phyloP scores from a whole-genome alignment of 2,113 vertebrate genomes.

The Gila orcuttii region DNA sequence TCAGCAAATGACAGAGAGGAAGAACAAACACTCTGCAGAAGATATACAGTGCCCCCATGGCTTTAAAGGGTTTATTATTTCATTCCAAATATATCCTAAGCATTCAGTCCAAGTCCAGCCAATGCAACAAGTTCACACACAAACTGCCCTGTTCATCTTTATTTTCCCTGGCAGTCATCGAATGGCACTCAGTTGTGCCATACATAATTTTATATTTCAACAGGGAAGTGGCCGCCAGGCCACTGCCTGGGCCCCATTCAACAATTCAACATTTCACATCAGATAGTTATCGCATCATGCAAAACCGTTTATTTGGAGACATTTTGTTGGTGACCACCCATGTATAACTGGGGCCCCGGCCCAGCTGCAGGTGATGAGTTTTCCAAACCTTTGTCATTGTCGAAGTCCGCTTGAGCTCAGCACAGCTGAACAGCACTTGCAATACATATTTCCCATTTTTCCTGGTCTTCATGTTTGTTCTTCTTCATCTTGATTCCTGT shows the following conservation, averaged over 20 bases:
- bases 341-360: constrained; percentile 63
- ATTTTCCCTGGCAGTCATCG: constrained; percentile 61
- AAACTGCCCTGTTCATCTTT: constrained; percentile 62
- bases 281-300: constrained; percentile 69
- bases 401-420: constrained; percentile 51
- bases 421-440: constrained; percentile 20
- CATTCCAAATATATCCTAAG: constrained; percentile 57
- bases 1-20: constrained; percentile 15
- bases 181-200: constrained; percentile 59
- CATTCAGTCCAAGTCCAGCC: constrained; percentile 34
- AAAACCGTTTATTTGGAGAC: constrained; percentile 74
- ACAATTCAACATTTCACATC: constrained; percentile 52
- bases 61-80: constrained; percentile 59
- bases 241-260: constrained; percentile 14
- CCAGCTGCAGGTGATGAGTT: constrained; percentile 80
- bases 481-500: constrained; percentile 80
- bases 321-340: constrained; percentile 79
- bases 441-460: constrained; percentile 23
- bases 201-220: constrained; percentile 65
- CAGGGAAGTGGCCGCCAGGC: constrained; percentile 60
- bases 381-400: constrained; percentile 75
- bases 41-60: constrained; percentile 56
- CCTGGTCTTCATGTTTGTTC: constrained; percentile 75
- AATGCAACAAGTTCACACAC: constrained; percentile 50
- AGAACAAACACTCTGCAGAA: constrained; percentile 42